Evolutionary conservation across 2,797 vertebrate species (phyloP), one percentile per base, ranked within the genome.

Genomic region (Helostoma temminkii): DNA sequence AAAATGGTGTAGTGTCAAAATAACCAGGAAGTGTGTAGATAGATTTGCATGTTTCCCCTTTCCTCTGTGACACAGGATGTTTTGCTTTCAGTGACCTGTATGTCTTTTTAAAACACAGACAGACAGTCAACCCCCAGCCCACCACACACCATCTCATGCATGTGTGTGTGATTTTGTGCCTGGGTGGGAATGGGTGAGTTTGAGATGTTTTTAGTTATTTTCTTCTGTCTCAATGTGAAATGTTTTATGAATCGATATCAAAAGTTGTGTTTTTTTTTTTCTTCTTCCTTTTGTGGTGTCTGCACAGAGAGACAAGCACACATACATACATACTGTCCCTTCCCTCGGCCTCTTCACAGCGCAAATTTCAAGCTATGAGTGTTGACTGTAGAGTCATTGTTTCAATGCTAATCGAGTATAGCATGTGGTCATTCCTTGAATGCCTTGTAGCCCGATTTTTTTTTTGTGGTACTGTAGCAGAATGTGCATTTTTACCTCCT

Each of bases 331-430:
- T 47, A 54, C 15, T n/a, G 73, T 28, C 32, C 21, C 45, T 50
- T 55, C 36, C 59, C 52, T 66, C 25, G 61, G 41, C 52, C 63
- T 76, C 66, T 67, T 72, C 60, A 53, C 60, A 72, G 57, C 65
- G 78, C 45, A 63, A 69, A 80, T 79, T 71, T 81, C 46, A 41
- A 47, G 64, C 71, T 63, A 30, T 15, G 69, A 43, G 63, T 78
- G 71, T 69, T 71, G 54, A 90, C 88, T 92, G 81, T 86, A 75
- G 78, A 78, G 69, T 68, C 83, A 80, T 91, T 93, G 88, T 93
- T 89, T 92, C 85, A 74, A 85, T 88, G 82, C 70, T 91, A 91
- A 92, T 89, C 85, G 80, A 86, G 74, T 86, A 54, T 57, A 87
- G 80, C 82, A 59, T 89, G 82, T 70, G 79, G 76, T 90, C 90